Percentiles rank a stretch among this genome's conserved stretches.
phyloP scores from a whole-genome alignment of 2,888 invertebrate genomes.

The Thecophora atra region DNA sequence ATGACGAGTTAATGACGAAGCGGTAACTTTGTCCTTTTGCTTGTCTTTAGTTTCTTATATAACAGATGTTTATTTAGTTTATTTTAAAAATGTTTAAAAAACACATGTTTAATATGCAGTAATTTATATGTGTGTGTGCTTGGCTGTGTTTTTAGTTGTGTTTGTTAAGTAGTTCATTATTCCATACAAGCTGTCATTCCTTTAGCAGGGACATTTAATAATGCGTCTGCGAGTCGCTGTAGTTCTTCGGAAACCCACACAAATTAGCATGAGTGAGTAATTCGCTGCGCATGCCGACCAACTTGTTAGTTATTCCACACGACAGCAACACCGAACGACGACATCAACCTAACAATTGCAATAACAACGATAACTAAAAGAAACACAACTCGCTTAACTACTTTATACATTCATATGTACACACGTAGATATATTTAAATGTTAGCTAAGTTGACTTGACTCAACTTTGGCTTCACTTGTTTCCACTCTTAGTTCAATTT shows the following conservation, averaged over 20 bases:
- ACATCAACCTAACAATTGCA: background rate
- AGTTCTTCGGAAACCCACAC: constrained; percentile 42
- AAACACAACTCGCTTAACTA: constrained; percentile 14
- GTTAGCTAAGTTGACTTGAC: constrained; percentile 3
- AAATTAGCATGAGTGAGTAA: constrained; percentile 45
- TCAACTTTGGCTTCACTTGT: constrained; percentile 4
- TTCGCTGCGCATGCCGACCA: constrained; percentile 35
- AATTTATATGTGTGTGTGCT: background rate
- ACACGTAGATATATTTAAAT: background rate
- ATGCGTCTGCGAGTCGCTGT: constrained; percentile 20
- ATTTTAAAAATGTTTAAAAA: background rate
- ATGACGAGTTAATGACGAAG: constrained; percentile 33
- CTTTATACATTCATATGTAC: constrained; percentile 4
- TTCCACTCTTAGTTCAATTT: no score
- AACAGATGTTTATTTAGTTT: background rate
- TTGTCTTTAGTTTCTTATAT: constrained; percentile 13
- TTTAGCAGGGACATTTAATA: background rate
- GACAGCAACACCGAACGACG: background rate
- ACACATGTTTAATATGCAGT: no score
- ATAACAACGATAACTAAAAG: background rate
- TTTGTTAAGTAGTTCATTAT: constrained; percentile 40
- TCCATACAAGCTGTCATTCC: constrained; percentile 30
- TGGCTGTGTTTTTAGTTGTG: constrained; percentile 15
- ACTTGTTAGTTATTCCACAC: constrained; percentile 7
- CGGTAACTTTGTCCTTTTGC: background rate